A percentile compares a stretch with the other conserved stretches of the same genome.
Evolutionary conservation across 1,140 invertebrate species (phyloP).

Genomic region (Pseudomyrmex dendroicus): DNA sequence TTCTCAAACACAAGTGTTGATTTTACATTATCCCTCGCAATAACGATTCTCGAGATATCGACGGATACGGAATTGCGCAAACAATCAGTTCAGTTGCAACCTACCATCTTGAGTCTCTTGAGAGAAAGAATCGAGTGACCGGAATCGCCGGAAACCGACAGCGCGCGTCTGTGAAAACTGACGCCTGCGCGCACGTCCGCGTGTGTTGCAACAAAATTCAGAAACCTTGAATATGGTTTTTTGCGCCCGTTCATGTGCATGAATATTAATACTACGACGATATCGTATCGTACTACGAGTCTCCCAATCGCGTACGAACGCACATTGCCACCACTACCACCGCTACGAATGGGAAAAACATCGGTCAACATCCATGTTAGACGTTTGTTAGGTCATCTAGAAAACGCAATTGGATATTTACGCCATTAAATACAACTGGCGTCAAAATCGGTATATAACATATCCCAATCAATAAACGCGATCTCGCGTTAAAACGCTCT

Average conservation of each 20-base stretch:
- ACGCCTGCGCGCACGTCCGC: slow-evolving; percentile 54
- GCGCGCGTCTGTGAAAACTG: background rate
- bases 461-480: slow-evolving; percentile 68
- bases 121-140: slow-evolving; percentile 57
- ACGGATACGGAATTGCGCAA: background rate
- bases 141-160: slow-evolving; percentile 55
- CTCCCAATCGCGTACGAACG: background rate
- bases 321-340: background rate
- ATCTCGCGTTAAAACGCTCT: slow-evolving; percentile 59
- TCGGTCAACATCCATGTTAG: background rate
- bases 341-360: background rate
- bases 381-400: background rate
- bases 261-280: slow-evolving; percentile 39
- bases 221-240: slow-evolving; percentile 60
- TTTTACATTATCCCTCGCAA: background rate
- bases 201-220: slow-evolving; percentile 57
- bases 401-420: slow-evolving; percentile 55
- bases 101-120: slow-evolving; percentile 78
- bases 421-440: slow-evolving; percentile 61
- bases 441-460: slow-evolving; percentile 72
- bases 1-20: background rate
- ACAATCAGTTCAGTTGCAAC: slow-evolving; percentile 54
- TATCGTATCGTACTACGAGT: slow-evolving; percentile 4
- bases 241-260: slow-evolving; percentile 16
- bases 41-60: background rate